Conservation (phyloP, 2,113 vertebrate species). For the Nerophis ophidion region DNA sequence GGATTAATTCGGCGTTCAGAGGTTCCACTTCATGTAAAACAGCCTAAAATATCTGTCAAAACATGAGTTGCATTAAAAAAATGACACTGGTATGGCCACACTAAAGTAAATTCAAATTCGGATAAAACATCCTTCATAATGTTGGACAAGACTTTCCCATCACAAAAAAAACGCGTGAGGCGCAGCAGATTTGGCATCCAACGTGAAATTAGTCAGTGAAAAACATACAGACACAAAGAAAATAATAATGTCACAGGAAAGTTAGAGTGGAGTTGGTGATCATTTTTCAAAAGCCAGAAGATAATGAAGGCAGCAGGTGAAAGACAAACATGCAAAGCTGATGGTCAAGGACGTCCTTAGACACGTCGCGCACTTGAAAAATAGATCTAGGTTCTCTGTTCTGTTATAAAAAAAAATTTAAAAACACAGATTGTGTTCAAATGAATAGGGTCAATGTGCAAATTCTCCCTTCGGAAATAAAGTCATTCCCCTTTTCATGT, state of each 20-base stretch:
- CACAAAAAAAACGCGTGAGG: conserved; percentile 29
- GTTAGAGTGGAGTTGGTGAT: conserved; percentile 36
- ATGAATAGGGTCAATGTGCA: conserved; percentile 38
- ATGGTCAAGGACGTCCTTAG: conserved; percentile 48
- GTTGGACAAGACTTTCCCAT: conserved; percentile 10
- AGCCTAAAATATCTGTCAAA: no score
- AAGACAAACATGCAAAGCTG: conserved; percentile 54
- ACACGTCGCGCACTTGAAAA: conserved; percentile 21
- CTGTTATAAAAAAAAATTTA: neutral
- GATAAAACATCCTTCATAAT: no score
- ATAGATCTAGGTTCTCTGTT: conserved; percentile 28
- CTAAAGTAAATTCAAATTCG: no score
- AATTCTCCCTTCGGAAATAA: conserved; percentile 30
- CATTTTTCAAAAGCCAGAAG: conserved; percentile 15
- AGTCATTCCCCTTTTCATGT: conserved; percentile 36
- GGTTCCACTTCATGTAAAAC: no score
- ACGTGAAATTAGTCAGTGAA: conserved; percentile 25
- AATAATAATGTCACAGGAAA: conserved; percentile 40
- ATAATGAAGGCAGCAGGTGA: conserved; percentile 16
- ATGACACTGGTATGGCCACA: no score
- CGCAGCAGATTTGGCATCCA: conserved; percentile 29
- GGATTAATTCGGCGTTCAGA: no score
- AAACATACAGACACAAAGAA: conserved; percentile 24
- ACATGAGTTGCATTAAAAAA: no score
- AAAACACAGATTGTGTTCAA: conserved; percentile 38